Evolutionary conservation across 1,140 invertebrate species (phyloP).

Genomic region (silkworm (Bombyx mori)): ASM3026992v2 NC_085120.1:4109001-4109500

Average conservation of each 20-base stretch:
- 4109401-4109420: no score
- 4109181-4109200: conserved; percentile 31
- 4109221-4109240: conserved; percentile 28
- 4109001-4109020: conserved; percentile 28
- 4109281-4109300: conserved; percentile 15
- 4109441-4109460: no score
- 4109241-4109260: conserved; percentile 29
- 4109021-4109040: conserved; percentile 17
- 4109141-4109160: conserved; percentile 25
- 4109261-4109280: conserved; percentile 30
- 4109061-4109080: conserved; percentile 6
- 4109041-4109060: conserved; percentile 28
- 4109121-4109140: conserved; percentile 18
- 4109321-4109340: no score
- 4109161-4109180: conserved; percentile 19
- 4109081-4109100: background rate
- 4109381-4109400: no score
- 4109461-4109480: no score
- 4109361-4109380: no score
- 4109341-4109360: no score
- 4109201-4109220: conserved; percentile 18
- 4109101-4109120: background rate
- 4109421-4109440: no score
- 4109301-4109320: background rate
- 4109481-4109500: no score